Evolutionary conservation across 2,888 invertebrate genomes (phyloP).

Genomic region (Pachliopta kotzebuea): DNA sequence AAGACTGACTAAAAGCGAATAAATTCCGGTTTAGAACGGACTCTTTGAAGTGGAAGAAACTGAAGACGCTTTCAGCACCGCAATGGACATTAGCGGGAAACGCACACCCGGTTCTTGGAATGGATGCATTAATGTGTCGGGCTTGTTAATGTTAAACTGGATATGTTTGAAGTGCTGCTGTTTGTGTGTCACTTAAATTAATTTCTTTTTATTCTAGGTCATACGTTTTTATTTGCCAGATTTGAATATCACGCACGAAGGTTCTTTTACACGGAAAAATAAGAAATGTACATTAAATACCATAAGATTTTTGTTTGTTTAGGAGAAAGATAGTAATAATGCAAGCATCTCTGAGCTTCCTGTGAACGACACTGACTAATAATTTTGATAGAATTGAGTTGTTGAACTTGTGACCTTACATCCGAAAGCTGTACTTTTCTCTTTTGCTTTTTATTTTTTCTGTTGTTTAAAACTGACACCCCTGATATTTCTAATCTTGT

Average conservation of each 20-base stretch:
- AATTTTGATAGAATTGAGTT: too few relatives aligned
- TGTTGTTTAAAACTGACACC: too few relatives aligned
- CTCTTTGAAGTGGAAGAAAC: constrained; percentile 21
- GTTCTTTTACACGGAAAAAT: not conserved
- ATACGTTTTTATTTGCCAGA: not conserved
- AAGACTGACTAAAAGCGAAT: not conserved
- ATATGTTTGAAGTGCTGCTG: constrained; percentile 16
- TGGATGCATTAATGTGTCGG: constrained; percentile 4
- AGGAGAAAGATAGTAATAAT: too few relatives aligned
- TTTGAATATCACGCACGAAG: not conserved
- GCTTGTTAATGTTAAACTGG: not conserved
- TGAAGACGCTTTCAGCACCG: not conserved
- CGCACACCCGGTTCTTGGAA: constrained; percentile 1
- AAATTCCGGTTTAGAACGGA: constrained; percentile 1
- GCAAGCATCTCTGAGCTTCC: too few relatives aligned
- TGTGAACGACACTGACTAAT: too few relatives aligned
- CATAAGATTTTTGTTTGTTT: too few relatives aligned
- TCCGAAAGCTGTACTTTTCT: too few relatives aligned
- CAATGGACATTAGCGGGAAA: constrained; percentile 6
- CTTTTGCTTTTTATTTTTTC: too few relatives aligned
- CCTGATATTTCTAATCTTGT: too few relatives aligned
- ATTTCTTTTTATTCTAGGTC: not conserved
- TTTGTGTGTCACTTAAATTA: constrained; percentile 5
- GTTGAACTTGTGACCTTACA: too few relatives aligned
- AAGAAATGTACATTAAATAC: too few relatives aligned